Base-by-base conservation (phyloP, 2,113 vertebrate genomes). In the Strix uralensis region DNA sequence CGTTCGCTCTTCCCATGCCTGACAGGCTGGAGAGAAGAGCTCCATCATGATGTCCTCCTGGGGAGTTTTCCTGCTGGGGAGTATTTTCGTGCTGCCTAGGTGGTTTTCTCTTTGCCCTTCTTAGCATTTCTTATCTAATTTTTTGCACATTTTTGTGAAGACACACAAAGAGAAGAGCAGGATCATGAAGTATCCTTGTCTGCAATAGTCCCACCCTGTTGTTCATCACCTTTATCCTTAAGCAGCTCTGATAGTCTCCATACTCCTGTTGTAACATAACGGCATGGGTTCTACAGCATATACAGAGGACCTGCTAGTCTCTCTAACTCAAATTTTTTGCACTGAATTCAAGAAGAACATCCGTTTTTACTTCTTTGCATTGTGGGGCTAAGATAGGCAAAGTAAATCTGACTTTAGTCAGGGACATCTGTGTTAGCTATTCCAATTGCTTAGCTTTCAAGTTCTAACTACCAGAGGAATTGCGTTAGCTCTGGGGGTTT, bases 261-360 rank as follows among this genome's bases (percentile, higher is more conserved):
- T 26, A 17, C 13, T 29, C 19, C 52, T 59, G 27, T 63, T 84
- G 52, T 32, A 70, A 19, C 10, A 11, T 14, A 47, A 13, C 1
- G 1, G 26, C 26, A 44, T 0, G 0, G 65, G 8, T 32, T 69
- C 9, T 29, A 2, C 0, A 0, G 29, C 0, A 0, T 4, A 25
- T 5, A 7, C 20, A 49, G 49, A 72, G 34, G 40, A 52, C 18
- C 21, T 38, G 11, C 26, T 59, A 25, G 25, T 59, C 36, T 69
- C 69, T 59, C 90, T 58, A 51, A 22, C 32, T 38, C 22, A 63
- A 78, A 15, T 7, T 7, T 70, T 47, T 47, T 19, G 9, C 22
- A 27, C 14, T 55, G n/a, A 61, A 38, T 20, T 81, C 19, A 59
- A 72, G 47, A 67, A 38, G 49, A 81, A 61, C 1, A 13, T 29